Percentiles rank a stretch among this genome's conserved stretches.
These are phyloP conservation scores for Eudyptes chrysolophus DNA, from an alignment of 2,113 vertebrate species.

Conservation along the genomic window DNA sequence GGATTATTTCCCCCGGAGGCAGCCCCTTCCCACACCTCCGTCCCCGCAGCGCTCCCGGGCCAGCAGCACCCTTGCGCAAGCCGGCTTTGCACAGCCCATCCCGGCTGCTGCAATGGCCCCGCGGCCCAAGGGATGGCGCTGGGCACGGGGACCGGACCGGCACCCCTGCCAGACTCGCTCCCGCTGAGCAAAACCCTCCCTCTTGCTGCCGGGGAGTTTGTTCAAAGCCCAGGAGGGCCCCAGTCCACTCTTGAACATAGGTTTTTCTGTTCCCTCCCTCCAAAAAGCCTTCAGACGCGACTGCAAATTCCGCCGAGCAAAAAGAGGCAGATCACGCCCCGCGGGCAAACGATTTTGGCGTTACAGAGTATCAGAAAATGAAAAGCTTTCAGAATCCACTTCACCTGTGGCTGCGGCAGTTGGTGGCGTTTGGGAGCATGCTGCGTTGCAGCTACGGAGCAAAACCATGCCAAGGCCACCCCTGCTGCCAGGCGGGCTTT, in stretches of 20 bases:
- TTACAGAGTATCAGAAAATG: not conserved
- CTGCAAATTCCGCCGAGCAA: not conserved
- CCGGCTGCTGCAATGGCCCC: not conserved
- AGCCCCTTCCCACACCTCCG: not conserved
- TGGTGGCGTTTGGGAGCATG: not conserved
- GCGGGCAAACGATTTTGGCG: not conserved
- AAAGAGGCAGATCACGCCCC: not conserved
- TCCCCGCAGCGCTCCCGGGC: not conserved
- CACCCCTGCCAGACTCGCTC: not conserved
- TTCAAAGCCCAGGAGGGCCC: not conserved
- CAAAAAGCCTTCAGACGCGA: not conserved
- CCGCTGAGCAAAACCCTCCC: not conserved
- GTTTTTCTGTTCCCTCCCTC: not conserved
- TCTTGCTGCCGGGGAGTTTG: not conserved
- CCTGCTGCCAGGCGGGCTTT: not conserved
- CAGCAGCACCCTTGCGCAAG: not conserved
- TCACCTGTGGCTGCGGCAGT: not conserved
- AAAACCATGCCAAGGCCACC: accelerated
- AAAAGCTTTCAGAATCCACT: not conserved
- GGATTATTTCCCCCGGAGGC: not conserved
- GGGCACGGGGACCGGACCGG: not conserved
- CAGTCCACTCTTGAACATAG: accelerated
- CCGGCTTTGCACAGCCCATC: not conserved
- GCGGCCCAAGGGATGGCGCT: not conserved
- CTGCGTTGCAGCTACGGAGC: not conserved